Evolutionary conservation across 2,888 invertebrate genomes (phyloP), one percentile per base, ranked within the genome.

Genomic region (Lagria hirta): DNA sequence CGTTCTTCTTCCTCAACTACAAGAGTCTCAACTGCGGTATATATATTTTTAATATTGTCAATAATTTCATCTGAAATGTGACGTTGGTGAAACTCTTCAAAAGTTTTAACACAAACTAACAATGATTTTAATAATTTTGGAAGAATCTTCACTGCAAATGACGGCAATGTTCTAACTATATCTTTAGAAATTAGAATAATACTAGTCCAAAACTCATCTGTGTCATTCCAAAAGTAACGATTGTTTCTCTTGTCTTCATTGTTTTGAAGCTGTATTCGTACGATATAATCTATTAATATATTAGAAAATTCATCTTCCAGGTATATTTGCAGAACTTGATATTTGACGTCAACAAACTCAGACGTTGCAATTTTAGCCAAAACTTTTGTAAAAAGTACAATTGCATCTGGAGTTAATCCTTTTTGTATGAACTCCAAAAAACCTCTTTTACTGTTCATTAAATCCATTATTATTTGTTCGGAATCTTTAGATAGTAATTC

Each of bases 371-470:
- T 56, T 36, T 68, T 71, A 3, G 68, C 65, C 33, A 77, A 51
- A 54, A 76, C 65, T 64, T 66, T 73, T 1, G 75, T 66, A 11
- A 78, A 71, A 41, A 78, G 58, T 35, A 76, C 73, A 45, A 76
- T 68, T 51, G 70, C 72, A 54, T 78, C 77, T 16, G 71, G 72
- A 60, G 73, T 73, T 4, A 77, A 52, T 37, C 74, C 69, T 4
- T 61, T 60, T 16, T 74, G 68, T 10, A 76, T 58, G 5, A 76
- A 66, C 29, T 72, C 70, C 70, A 73, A 73, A 56, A 77, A 76
- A 1, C 75, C 74, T 2, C 71, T 69, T 33, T 28, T 18, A 4
- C 6, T 18, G 8, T 18, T 30, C 1, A n/a, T 7, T 11, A 43
- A 12, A n/a, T 28, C 34, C 24, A 34, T 22, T 4, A 34, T 24